Conservation (phyloP, 2,113 vertebrate species). For the Hemiscyllium ocellatum region DNA sequence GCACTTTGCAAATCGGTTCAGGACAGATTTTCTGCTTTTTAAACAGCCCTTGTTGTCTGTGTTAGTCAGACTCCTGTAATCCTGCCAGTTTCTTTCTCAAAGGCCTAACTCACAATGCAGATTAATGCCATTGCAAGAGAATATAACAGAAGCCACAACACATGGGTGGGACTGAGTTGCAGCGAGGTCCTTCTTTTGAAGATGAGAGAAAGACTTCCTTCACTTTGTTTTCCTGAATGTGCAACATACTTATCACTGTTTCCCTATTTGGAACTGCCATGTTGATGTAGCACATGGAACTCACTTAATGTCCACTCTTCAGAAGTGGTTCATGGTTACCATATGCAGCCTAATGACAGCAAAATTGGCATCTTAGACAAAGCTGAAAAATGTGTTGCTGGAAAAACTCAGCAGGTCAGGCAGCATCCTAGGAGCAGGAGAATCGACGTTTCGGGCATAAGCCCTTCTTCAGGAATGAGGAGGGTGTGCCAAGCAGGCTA, state of each 20-base stretch:
- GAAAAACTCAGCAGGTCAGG: too few relatives aligned
- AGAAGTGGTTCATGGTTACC: not conserved
- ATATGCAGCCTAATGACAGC: not conserved
- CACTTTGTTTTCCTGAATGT: not conserved
- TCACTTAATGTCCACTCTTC: not conserved
- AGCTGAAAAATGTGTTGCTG: not conserved
- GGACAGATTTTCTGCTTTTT: not conserved
- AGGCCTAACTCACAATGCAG: not conserved
- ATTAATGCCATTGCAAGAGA: not conserved
- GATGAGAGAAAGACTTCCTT: not conserved
- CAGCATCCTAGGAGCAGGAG: too few relatives aligned
- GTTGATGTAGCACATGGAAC: not conserved
- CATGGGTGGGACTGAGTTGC: not conserved
- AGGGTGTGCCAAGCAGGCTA: too few relatives aligned
- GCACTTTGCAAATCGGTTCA: not conserved
- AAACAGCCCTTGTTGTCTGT: not conserved
- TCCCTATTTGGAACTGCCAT: not conserved
- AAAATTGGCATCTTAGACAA: not conserved
- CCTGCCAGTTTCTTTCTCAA: not conserved
- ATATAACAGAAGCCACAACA: not conserved
- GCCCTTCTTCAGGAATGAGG: too few relatives aligned
- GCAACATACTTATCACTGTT: not conserved
- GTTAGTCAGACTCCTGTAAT: not conserved
- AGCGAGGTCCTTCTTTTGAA: not conserved
- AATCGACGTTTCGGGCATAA: too few relatives aligned